Conservation (phyloP, 2,797 vertebrate genomes). For the Ceryle rudis region DNA sequence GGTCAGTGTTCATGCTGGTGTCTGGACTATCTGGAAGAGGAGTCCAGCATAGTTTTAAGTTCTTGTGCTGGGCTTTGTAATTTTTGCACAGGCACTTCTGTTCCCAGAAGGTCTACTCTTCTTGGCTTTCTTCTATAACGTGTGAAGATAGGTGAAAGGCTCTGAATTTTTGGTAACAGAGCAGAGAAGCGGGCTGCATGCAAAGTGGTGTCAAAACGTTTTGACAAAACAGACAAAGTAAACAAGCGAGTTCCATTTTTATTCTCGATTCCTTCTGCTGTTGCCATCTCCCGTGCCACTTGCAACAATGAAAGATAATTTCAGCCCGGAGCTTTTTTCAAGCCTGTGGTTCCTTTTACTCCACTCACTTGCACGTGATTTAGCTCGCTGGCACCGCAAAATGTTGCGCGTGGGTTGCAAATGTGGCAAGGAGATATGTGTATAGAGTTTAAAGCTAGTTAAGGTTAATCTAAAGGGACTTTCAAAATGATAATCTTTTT, state of each 20-base stretch:
- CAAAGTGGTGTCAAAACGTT: constrained; percentile 49
- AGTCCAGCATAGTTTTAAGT: neutral
- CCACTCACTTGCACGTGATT: neutral
- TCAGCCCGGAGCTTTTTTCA: constrained; percentile 34
- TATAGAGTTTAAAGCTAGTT: constrained; percentile 13
- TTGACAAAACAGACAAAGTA: constrained; percentile 57
- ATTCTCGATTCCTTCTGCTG: constrained; percentile 37
- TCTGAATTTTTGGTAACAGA: constrained; percentile 32
- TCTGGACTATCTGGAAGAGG: neutral
- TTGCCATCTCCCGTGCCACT: constrained; percentile 32
- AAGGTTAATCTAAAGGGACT: constrained; percentile 13
- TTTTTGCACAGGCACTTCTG: neutral
- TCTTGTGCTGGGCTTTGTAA: neutral
- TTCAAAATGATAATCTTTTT: neutral
- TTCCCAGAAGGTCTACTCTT: neutral
- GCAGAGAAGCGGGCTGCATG: neutral
- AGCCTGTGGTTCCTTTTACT: constrained; percentile 41
- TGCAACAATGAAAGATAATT: constrained; percentile 53
- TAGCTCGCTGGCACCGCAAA: neutral
- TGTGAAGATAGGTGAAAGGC: neutral
- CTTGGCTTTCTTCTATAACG: neutral
- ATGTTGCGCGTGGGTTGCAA: constrained; percentile 15
- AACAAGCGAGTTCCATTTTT: constrained; percentile 64
- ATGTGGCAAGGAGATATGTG: constrained; percentile 28
- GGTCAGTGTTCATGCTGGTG: neutral